phyloP scores from a whole-genome alignment of 1,140 invertebrate species.

The Matsumurasca onukii region DNA sequence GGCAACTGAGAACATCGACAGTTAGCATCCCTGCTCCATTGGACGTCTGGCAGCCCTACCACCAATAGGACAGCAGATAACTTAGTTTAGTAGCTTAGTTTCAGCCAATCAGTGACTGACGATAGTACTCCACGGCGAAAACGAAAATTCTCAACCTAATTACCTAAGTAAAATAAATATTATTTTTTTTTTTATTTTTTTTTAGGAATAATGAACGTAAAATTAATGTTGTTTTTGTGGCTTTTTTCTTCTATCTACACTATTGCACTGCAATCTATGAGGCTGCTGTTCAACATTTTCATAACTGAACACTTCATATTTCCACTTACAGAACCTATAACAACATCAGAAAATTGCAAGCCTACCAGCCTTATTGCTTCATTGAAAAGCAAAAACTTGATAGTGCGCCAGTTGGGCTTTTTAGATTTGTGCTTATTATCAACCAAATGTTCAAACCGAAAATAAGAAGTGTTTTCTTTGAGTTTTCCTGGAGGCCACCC shows the following conservation, averaged over 20 bases:
- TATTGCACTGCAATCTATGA: constrained; percentile 66
- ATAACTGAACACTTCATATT: constrained; percentile 37
- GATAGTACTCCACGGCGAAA: too few relatives aligned
- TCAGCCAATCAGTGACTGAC: too few relatives aligned
- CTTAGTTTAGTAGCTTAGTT: too few relatives aligned
- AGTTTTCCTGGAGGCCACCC: constrained; percentile 77
- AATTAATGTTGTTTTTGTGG: constrained; percentile 64
- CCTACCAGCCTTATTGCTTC: constrained; percentile 55
- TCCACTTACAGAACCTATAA: constrained; percentile 18
- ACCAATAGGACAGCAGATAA: too few relatives aligned
- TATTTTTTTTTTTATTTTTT: constrained; percentile 57
- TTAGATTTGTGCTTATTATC: constrained; percentile 64
- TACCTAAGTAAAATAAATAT: too few relatives aligned
- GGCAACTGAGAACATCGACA: too few relatives aligned
- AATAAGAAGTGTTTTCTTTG: constrained; percentile 63
- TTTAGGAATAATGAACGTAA: constrained; percentile 52
- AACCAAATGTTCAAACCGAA: constrained; percentile 55
- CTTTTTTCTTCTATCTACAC: constrained; percentile 65
- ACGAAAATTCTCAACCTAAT: too few relatives aligned
- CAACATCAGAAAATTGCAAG: constrained; percentile 9
- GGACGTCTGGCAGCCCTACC: too few relatives aligned
- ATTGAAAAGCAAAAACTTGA: constrained; percentile 55
- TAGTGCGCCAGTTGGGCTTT: constrained; percentile 69
- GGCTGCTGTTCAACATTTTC: constrained; percentile 65
- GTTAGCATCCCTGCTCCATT: too few relatives aligned